These are phyloP conservation scores for Pseudoatta argentina DNA, from an alignment of 1,140 invertebrate genomes.

Conservation along the genomic window DNA sequence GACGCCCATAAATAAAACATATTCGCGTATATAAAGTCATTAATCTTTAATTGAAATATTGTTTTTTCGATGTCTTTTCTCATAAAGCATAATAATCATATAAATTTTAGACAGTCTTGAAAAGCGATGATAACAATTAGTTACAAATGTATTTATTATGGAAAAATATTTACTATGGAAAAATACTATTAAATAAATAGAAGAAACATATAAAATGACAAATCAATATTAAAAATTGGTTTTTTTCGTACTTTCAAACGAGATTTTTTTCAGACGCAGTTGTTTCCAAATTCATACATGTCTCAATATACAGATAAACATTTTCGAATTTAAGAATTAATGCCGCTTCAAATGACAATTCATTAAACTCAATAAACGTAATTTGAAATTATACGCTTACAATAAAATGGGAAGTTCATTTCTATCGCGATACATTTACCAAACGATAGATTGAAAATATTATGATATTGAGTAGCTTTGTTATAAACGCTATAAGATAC, in stretches of 20 bases:
- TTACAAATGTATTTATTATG: not conserved
- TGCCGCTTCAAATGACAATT: slow-evolving; percentile 6
- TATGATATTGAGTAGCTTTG: slow-evolving; percentile 1
- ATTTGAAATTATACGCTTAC: slow-evolving; percentile 22
- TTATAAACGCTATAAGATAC: slow-evolving; percentile 24
- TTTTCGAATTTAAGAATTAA: slow-evolving; percentile 19
- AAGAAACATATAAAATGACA: not conserved
- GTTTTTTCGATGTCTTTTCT: not conserved
- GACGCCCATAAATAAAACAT: slow-evolving; percentile 42
- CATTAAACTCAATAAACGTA: slow-evolving; percentile 5
- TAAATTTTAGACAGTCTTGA: not conserved
- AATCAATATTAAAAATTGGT: not conserved
- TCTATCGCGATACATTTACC: not conserved
- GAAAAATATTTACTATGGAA: not conserved
- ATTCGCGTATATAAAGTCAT: not conserved
- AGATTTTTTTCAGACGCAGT: not conserved
- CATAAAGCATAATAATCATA: not conserved
- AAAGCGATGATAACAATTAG: not conserved
- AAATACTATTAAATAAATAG: not conserved
- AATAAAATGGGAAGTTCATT: not conserved
- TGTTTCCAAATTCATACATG: not conserved
- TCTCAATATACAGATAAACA: not conserved
- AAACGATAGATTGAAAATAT: not conserved
- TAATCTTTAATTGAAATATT: slow-evolving; percentile 44
- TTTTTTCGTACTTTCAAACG: not conserved